These are phyloP conservation scores for Oryzaephilus surinamensis DNA, from an alignment of 1,140 invertebrate species.

Conservation along the genomic window DNA sequence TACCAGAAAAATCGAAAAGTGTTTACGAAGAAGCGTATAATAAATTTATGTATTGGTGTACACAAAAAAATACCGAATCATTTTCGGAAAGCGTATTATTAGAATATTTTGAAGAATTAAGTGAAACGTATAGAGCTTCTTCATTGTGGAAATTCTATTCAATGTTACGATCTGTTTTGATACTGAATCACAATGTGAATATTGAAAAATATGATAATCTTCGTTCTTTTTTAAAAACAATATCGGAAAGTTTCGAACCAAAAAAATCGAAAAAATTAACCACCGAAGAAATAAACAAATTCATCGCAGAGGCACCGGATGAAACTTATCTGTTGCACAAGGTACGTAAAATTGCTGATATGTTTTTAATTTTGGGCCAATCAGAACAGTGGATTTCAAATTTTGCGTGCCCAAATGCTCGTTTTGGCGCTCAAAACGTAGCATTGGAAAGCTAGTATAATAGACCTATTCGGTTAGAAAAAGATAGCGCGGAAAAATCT, in stretches of 20 bases:
- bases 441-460: too few relatives aligned
- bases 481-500: too few relatives aligned
- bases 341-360: not conserved
- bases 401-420: too few relatives aligned
- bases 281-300: not conserved
- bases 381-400: too few relatives aligned
- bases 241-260: not conserved
- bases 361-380: too few relatives aligned
- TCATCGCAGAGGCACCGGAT: not conserved
- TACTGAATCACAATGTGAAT: not conserved
- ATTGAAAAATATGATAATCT: not conserved
- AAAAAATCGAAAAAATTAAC: not conserved
- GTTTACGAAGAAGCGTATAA: not conserved
- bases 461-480: too few relatives aligned
- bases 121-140: not conserved
- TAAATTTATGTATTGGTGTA: not conserved
- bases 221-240: not conserved
- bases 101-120: not conserved
- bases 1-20: not conserved
- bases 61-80: not conserved
- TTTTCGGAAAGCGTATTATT: not conserved
- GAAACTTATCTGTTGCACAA: not conserved
- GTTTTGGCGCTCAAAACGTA: too few relatives aligned
- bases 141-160: not conserved
- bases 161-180: not conserved